Base-by-base conservation (phyloP, 2,888 invertebrate species). In the Xestia rhomboidea region DNA sequence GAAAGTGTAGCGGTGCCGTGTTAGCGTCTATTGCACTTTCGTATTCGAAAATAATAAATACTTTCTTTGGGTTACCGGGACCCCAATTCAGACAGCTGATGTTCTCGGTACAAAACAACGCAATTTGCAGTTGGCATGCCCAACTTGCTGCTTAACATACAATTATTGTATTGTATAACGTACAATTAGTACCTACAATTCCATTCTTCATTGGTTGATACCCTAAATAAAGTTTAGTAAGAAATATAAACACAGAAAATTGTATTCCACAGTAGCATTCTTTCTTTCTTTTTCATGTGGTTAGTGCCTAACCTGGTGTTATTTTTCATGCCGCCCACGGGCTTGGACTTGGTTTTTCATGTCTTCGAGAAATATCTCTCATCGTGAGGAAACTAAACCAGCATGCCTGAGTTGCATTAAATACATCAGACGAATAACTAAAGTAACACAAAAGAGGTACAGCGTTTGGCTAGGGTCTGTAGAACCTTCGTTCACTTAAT, bases 1-100 rank as follows among this genome's bases (percentile, higher is more conserved):
- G 88, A 89, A 89, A 89, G 89, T 85, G 83, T 85, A 85, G 67
- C 80, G 74, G 66, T 80, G 66, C 76, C 66, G 79, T 77, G 73
- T 84, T 73, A 81, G 73, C 77, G 54, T 70, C 73, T 79, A 77
- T 73, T 76, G 51, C 73, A 77, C 74, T 77, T 84, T 82, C 71
- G 54, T 72, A 79, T 78, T 76, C 13, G 30, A 71, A 78, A 80
- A 70, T 49, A 66, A 64, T 74, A 64, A 41, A 54, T 69, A 51
- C 60, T 77, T 81, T 86, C 57, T 68, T 79, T 46, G 44, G 38
- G 30, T 54, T 63, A 67, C 27, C 15, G 66, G 69, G 64, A 72
- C 62, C 54, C 13, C 21, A 57, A 77, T 24, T 67, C 30, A 60
- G n/a, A 79, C 11, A 21, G 5, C 51, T 24, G 18, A 67, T 74